Base-by-base conservation (phyloP, 2,113 vertebrate species). In the Ptychochromis oligacanthus region DNA sequence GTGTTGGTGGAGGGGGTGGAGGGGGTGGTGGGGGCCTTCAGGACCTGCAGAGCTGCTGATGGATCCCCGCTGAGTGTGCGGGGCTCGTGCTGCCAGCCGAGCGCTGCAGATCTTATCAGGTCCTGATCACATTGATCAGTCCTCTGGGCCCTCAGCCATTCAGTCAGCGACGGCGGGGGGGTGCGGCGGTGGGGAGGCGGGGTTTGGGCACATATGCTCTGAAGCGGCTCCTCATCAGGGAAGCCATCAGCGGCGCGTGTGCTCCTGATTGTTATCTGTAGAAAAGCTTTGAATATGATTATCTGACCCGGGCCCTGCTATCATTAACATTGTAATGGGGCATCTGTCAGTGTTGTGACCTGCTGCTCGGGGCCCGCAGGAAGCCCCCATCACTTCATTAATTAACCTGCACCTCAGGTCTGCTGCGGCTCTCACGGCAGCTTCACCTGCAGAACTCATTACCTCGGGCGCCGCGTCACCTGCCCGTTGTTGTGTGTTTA, bases 251-350 rank as follows among this genome's bases (percentile, higher is more conserved):
- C 61, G 81, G 87, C 84, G 17, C 88, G 89, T 85, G 79, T 2
- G 86, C 83, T 80, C 86, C 75, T 93, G 93, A 95, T 94, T 88
- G 91, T 94, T 91, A 92, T 95, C 94, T 92, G 55, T 70, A 82
- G 87, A 86, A 89, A 93, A 94, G 93, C 89, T 92, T 93, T 95
- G 93, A 93, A 87, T 90, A 89, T 92, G 92, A 95, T 95, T 94
- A 94, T 88, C 74, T 94, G 91, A 89, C 82, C 91, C 70, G 78
- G 10, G 67, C 78, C 83, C 81, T 62, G 58, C 67, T 55, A 94
- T 95, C 93, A 96, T 94, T 95, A 96, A 95, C 93, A 96, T 95
- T 65, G 92, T 93, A 95, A 96, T 94, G 93, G 94, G 90, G 87
- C 95, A 95, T 95, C 94, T 96, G 94, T 95, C 80, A n/a, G 94